Conservation (phyloP, 2,113 vertebrate genomes). For the Opisthocomus hoazin region DNA sequence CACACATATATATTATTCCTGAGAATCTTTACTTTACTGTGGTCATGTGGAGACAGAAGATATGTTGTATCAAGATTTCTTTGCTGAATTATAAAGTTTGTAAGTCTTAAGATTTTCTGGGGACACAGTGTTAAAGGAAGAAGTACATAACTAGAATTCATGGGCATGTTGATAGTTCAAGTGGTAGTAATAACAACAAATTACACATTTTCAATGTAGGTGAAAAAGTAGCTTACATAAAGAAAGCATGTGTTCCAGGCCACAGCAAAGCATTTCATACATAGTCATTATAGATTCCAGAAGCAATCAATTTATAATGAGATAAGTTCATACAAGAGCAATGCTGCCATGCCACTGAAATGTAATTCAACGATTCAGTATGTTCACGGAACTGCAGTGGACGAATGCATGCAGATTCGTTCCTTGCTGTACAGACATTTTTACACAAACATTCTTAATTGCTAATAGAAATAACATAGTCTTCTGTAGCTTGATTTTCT, state of each 20-base stretch:
- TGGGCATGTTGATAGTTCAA: neutral
- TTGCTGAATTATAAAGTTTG: neutral
- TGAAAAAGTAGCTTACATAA: neutral
- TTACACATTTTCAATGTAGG: neutral
- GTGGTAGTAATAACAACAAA: neutral
- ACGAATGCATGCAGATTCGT: neutral
- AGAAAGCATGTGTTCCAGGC: neutral
- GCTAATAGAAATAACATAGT: neutral
- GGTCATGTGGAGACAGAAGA: neutral
- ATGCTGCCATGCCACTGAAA: neutral
- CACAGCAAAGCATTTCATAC: neutral
- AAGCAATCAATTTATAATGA: neutral
- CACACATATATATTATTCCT: neutral
- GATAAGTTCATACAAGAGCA: neutral
- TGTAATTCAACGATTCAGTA: neutral
- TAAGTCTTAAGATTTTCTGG: neutral
- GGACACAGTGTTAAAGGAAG: neutral
- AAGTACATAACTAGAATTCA: accelerated
- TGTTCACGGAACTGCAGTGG: neutral
- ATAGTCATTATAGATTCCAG: neutral
- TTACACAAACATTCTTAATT: neutral
- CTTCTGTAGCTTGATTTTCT: neutral
- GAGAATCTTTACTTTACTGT: neutral
- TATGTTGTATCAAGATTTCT: neutral
- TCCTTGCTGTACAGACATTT: neutral